Percentiles rank a stretch among this genome's conserved stretches.
phyloP scores from a whole-genome alignment of 92 coral and sea anemone species.

The Porites lobata region DNA sequence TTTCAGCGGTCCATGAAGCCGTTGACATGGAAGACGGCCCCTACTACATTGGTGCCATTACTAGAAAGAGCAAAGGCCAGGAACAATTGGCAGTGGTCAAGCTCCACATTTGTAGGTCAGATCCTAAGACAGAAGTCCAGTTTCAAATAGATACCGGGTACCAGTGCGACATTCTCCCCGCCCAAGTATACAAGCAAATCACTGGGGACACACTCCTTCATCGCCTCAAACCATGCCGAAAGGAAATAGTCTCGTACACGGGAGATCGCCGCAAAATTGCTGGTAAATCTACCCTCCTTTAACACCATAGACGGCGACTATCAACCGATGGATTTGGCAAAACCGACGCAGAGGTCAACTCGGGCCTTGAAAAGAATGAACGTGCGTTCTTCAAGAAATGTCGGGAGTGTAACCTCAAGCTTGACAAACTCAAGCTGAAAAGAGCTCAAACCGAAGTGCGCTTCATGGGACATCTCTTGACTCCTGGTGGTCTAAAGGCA shows the following conservation, averaged over 20 bases:
- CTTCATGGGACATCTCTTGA: constrained; percentile 23
- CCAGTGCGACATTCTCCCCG: constrained; percentile 48
- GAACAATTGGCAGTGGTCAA: constrained; percentile 20
- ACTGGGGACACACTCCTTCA: constrained; percentile 34
- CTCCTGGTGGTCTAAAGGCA: constrained; percentile 24
- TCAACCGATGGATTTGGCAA: constrained; percentile 25
- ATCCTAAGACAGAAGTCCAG: not conserved
- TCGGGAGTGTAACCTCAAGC: constrained; percentile 28
- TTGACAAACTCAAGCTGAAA: constrained; percentile 18
- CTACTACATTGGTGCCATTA: constrained; percentile 32
- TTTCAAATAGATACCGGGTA: constrained; percentile 42
- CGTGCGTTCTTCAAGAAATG: constrained; percentile 23
- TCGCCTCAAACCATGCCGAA: constrained; percentile 28
- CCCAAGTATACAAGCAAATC: constrained; percentile 18
- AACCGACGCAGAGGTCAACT: constrained; percentile 10
- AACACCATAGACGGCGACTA: constrained; percentile 34
- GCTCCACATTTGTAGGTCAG: not conserved
- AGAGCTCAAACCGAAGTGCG: constrained; percentile 12
- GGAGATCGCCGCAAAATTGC: constrained; percentile 59
- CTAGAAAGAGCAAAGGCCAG: not conserved
- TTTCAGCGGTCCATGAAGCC: constrained; percentile 11
- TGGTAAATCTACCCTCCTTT: constrained; percentile 39
- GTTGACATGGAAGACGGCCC: constrained; percentile 10
- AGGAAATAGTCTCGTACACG: constrained; percentile 60
- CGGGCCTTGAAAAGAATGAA: constrained; percentile 14